Conservation (phyloP, 2,113 vertebrate species). For the Lophius piscatorius region DNA sequence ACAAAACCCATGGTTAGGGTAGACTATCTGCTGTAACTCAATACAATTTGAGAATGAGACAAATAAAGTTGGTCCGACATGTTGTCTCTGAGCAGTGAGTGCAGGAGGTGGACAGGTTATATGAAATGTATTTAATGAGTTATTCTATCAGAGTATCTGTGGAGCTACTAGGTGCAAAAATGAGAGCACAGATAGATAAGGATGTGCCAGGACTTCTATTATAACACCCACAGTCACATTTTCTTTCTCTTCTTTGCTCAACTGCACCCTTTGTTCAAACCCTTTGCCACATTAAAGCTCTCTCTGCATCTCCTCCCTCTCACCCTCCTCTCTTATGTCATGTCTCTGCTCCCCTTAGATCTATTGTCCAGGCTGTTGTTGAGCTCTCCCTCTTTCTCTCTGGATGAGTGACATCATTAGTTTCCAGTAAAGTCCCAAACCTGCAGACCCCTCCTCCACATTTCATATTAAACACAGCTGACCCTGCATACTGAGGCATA, state of each 20-base stretch:
- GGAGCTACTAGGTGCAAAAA: constrained; percentile 3
- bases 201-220: constrained; percentile 4
- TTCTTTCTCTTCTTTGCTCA: constrained; percentile 24
- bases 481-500: constrained; percentile 8
- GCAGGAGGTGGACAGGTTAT: not conserved
- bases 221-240: constrained; percentile 37
- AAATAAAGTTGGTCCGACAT: constrained; percentile 24
- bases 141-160: constrained; percentile 10
- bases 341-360: constrained; percentile 54
- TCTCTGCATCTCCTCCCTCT: constrained; percentile 26
- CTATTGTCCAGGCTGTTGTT: constrained; percentile 65
- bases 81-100: constrained; percentile 9
- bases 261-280: constrained; percentile 54
- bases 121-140: constrained; percentile 13
- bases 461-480: constrained; percentile 35
- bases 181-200: constrained; percentile 5
- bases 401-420: constrained; percentile 73
- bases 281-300: constrained; percentile 49
- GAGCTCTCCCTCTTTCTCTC: constrained; percentile 32
- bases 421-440: constrained; percentile 73
- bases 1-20: constrained; percentile 23
- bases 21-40: constrained; percentile 32
- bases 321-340: constrained; percentile 63
- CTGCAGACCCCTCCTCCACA: constrained; percentile 43
- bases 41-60: constrained; percentile 18